Conservation (phyloP, 1,140 invertebrate species). For the Drosophila pachea region DNA sequence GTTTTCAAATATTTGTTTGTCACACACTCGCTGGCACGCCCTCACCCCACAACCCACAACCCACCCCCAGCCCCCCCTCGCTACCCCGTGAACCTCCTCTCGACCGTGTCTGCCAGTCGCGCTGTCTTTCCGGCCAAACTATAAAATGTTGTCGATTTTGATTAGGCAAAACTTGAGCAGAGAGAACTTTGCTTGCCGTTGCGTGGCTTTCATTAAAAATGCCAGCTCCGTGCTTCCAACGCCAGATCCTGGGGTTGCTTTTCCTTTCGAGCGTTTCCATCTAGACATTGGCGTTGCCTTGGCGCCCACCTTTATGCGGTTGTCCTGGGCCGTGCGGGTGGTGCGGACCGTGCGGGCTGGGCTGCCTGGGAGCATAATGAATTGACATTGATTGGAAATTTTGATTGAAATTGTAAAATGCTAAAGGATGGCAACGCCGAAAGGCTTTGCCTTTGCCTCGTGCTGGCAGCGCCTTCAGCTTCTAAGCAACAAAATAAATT, state of each 20-base stretch:
- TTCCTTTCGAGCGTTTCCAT: conserved; percentile 14
- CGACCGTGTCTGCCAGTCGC: conserved; percentile 9
- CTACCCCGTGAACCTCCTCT: too few species aligned
- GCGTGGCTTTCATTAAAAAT: conserved; percentile 76
- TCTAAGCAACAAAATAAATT: conserved; percentile 58
- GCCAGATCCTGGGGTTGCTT: conserved; percentile 46
- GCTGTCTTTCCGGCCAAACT: conserved; percentile 48
- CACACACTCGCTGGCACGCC: conserved; percentile 49
- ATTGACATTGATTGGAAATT: conserved; percentile 79
- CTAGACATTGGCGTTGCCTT: conserved; percentile 53
- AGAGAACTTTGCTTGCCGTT: conserved; percentile 53
- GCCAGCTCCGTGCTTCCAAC: conserved; percentile 52
- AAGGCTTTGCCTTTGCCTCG: conserved; percentile 2
- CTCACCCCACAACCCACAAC: neutral
- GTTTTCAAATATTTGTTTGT: conserved; percentile 77
- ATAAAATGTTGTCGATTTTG: conserved; percentile 77
- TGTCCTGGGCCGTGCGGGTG: too few species aligned
- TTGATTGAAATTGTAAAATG: conserved; percentile 73
- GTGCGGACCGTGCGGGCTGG: neutral
- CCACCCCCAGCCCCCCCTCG: conserved; percentile 13
- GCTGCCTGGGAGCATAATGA: conserved; percentile 63
- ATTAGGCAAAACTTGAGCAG: conserved; percentile 73
- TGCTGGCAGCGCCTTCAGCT: neutral
- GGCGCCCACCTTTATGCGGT: conserved; percentile 44
- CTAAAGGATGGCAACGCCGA: conserved; percentile 42